Percentiles rank a stretch among this genome's conserved stretches.
phyloP scores from a whole-genome alignment of 2,888 invertebrate species.

The Lochmaea crataegi region DNA sequence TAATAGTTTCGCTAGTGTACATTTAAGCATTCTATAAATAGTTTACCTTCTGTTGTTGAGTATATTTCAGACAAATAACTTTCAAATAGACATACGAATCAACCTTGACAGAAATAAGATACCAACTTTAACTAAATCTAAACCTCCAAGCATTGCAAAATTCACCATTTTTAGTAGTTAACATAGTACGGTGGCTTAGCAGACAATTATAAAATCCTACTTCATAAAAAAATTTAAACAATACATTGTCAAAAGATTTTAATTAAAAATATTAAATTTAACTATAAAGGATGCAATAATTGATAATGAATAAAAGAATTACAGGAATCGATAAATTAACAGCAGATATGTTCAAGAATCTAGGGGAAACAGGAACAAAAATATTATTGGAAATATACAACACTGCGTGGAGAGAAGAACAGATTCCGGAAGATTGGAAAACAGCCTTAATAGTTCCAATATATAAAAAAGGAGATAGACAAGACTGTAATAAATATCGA shows the following conservation, averaged over 20 bases:
- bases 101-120: slow-evolving; percentile 21
- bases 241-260: neutral
- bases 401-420: too few relatives aligned
- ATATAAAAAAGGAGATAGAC: too few relatives aligned
- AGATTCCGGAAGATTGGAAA: too few relatives aligned
- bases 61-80: slow-evolving; percentile 12
- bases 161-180: neutral
- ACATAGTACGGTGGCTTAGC: neutral
- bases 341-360: too few relatives aligned
- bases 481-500: too few relatives aligned
- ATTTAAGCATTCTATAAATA: neutral
- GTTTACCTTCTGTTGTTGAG: neutral
- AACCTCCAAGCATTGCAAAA: neutral
- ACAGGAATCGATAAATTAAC: too few relatives aligned
- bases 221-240: neutral
- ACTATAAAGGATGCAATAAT: too few relatives aligned
- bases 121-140: neutral
- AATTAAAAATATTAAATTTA: too few relatives aligned
- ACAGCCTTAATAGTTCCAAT: too few relatives aligned
- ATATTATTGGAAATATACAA: too few relatives aligned
- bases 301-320: too few relatives aligned
- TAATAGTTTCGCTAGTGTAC: neutral
- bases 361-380: too few relatives aligned
- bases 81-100: slow-evolving; percentile 1
- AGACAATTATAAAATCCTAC: neutral